These are phyloP conservation scores for Drosophila merina DNA, from an alignment of 2,888 invertebrate genomes.

Conservation along the genomic window DNA sequence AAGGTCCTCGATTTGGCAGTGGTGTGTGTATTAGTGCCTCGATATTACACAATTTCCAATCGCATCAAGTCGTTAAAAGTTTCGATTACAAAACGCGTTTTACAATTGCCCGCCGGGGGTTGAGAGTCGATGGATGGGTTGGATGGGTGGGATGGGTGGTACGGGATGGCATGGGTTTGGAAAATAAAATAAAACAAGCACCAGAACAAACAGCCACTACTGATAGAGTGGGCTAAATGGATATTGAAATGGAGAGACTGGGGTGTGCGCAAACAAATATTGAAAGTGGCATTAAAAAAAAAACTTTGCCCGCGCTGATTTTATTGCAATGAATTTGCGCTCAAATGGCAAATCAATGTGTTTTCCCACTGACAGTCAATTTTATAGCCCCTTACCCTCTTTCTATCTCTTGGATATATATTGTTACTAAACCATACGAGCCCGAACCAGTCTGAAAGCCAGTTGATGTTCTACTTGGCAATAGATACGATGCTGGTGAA, in stretches of 20 bases:
- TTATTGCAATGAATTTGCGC: slow-evolving; percentile 79
- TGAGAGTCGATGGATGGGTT: neutral
- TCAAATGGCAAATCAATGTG: slow-evolving; percentile 80
- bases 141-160: neutral
- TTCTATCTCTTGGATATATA: no score
- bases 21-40: slow-evolving; percentile 75
- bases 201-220: slow-evolving; percentile 33
- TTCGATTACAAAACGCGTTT: slow-evolving; percentile 80
- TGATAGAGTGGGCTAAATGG: slow-evolving; percentile 5
- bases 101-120: slow-evolving; percentile 64
- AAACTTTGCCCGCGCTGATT: slow-evolving; percentile 69
- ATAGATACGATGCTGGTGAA: slow-evolving; percentile 38
- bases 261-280: slow-evolving; percentile 70
- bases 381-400: slow-evolving; percentile 54
- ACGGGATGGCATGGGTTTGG: slow-evolving; percentile 5
- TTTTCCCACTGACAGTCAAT: slow-evolving; percentile 74
- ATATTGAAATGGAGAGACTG: neutral
- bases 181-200: slow-evolving; percentile 43
- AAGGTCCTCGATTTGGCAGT: slow-evolving; percentile 51
- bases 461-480: slow-evolving; percentile 47
- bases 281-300: slow-evolving; percentile 75
- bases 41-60: slow-evolving; percentile 78
- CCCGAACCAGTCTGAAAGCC: slow-evolving; percentile 34
- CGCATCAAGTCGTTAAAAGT: slow-evolving; percentile 80
- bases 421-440: no score